These are phyloP conservation scores for Alsophila aescularia DNA, from an alignment of 2,888 invertebrate species.

Conservation along the genomic window DNA sequence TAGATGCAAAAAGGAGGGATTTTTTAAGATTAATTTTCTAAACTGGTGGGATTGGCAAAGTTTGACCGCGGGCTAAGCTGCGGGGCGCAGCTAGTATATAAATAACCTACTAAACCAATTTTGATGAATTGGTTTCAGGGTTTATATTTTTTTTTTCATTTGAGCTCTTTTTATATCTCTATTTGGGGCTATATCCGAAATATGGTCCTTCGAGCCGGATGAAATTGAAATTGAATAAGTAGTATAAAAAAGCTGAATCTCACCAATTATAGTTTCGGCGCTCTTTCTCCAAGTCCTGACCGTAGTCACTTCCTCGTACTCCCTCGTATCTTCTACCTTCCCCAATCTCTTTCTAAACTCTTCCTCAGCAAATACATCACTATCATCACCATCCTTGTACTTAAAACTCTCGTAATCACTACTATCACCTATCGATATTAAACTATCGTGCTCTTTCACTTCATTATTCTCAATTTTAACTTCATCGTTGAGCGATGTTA, in stretches of 20 bases:
- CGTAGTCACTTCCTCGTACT: conserved; percentile 59
- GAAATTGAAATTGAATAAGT: no score
- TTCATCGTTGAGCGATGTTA: conserved; percentile 62
- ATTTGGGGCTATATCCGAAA: no score
- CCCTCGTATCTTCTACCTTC: conserved; percentile 62
- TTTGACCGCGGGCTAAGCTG: no score
- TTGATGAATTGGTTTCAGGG: no score
- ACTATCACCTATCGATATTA: conserved; percentile 86
- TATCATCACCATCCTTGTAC: conserved; percentile 82
- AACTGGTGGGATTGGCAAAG: no score
- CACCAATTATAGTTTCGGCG: conserved; percentile 73
- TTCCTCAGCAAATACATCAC: conserved; percentile 71
- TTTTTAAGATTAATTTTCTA: no score
- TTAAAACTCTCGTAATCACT: conserved; percentile 88
- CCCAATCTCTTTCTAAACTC: conserved; percentile 73
- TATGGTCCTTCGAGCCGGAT: no score
- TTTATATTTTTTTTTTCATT: no score
- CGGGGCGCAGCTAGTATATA: no score
- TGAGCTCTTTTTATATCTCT: no score
- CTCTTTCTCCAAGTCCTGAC: conserved; percentile 69
- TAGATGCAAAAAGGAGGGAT: no score
- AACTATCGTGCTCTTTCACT: conserved; percentile 78
- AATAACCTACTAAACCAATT: no score
- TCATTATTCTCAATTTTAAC: conserved; percentile 42
- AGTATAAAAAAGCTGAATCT: conserved; percentile 29